Base-by-base conservation (phyloP, 2,113 vertebrate genomes). In the Equus quagga region DNA sequence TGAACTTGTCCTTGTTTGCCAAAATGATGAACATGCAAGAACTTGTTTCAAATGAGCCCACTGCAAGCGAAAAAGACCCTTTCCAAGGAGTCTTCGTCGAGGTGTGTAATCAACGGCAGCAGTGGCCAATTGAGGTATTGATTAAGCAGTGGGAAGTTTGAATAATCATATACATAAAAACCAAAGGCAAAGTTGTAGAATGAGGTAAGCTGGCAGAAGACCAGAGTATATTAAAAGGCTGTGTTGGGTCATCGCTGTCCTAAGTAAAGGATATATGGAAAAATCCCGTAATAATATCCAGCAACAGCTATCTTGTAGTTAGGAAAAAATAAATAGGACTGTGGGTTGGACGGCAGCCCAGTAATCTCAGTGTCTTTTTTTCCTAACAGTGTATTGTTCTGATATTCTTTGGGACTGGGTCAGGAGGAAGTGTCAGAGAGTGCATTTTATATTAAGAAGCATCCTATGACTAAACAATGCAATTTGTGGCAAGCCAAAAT, bases 1-100 rank as follows among this genome's bases (percentile, higher is more conserved):
- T 97, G 78, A 94, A 98, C 95, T 96, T 98, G 93, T 97, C 98
- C 96, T 98, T 98, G 91, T 96, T 97, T 97, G 89, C 92, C 95
- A 96, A 96, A 98, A 92, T 98, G 97, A 97, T 96, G 97, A 97
- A 96, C 60, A 0, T 81, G 51, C 93, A 83, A 73, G 96, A 97
- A 92, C 92, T 94, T 97, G 24, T 36, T 97, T 97, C 76, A 78
- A 56, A 92, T 88, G 94, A 96, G 95, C 78, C 80, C 21, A 6
- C 64, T 56, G 51, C 83, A 36, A 98, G 95, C 58, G 79, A 75
- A 92, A 93, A 60, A 21, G 83, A 97, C 89, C 58, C 64, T 62
- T 98, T 14, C 94, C 51, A 76, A 82, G 23, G 70, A 93, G 70
- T 88, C 94, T 95, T 70, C 82, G 54, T 95, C 12, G 10, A 84